phyloP scores from a whole-genome alignment of 1,140 invertebrate genomes.

The Popillia japonica region DNA sequence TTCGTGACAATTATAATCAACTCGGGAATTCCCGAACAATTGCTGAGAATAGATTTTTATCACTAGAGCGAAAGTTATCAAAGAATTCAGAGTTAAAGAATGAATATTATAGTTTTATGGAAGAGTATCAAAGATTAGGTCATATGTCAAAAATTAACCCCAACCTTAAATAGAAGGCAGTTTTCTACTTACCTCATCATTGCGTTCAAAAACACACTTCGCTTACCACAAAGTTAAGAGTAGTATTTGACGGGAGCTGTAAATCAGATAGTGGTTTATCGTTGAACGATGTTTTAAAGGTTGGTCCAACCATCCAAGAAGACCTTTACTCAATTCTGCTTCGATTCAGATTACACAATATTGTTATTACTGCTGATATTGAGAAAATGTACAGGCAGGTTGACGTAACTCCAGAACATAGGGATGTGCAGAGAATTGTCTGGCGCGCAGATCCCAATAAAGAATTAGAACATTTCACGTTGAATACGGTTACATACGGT shows the following conservation, averaged over 20 bases:
- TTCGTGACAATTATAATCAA: not conserved
- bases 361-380: slow-evolving; percentile 44
- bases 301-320: not conserved
- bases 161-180: too few relatives aligned
- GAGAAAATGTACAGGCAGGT: slow-evolving; percentile 46
- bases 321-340: slow-evolving; percentile 42
- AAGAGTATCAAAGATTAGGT: not conserved
- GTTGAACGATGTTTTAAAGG: not conserved
- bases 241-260: not conserved
- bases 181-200: not conserved
- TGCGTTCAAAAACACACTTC: not conserved
- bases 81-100: not conserved
- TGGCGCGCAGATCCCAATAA: slow-evolving; percentile 41
- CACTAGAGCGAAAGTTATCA: not conserved
- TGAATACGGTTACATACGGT: slow-evolving; percentile 48
- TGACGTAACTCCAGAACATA: slow-evolving; percentile 9
- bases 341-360: slow-evolving; percentile 37
- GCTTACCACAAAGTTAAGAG: not conserved
- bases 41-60: not conserved
- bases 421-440: slow-evolving; percentile 42
- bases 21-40: too few relatives aligned
- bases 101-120: not conserved
- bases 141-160: not conserved
- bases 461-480: slow-evolving; percentile 38
- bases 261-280: not conserved